Evolutionary conservation across 1,140 invertebrate genomes (phyloP), one percentile per base, ranked within the genome.

Genomic region (Drosophila obscura): DNA sequence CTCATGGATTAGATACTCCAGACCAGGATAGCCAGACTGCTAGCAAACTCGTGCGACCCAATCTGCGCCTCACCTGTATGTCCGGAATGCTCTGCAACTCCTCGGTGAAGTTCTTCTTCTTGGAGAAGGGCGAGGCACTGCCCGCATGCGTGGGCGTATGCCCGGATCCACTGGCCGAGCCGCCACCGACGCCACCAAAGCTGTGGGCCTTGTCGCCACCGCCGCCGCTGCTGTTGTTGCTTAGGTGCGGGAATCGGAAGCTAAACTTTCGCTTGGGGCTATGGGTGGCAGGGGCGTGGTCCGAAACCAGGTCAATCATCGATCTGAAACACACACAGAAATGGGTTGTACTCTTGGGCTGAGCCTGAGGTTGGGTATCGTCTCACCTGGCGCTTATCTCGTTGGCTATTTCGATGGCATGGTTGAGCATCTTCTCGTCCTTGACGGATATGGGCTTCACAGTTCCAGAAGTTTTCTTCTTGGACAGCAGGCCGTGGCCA

Each of bases 371-470:
- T 11, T 22, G 0, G 58, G 4, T 45, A n/a, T 22, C 1, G 58
- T 9, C 78, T 68, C 66, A 94, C 93, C 95, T 95, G 51, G 95
- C 95, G 31, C 96, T 97, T 59, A 99, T 94, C 92, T 99, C 97
- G 93, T 98, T 98, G 22, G 97, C 97, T 92, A 98, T 94, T 31
- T 96, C 97, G 68, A 99, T 98, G 5, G 98, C 98, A 46, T 96
- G 96, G 77, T 99, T 97, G 28, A 99, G 93, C n/a, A 96, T 97
- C 90, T 96, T 96, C 89, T 98, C 95, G 92, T 99, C 98, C 63
- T 97, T 96, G 0, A 97, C 96, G 19, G 98, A 99, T 92, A 99
- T 98, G 11, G 96, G 97, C 92, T 99, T 99, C 51, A 99, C 96
- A 71, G 94, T 95, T 81, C 95, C 95, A 62, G 94, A 93, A 91